These are phyloP conservation scores for Hipposideros larvatus DNA, from an alignment of 2,797 vertebrate species.

Conservation along the genomic window DNA sequence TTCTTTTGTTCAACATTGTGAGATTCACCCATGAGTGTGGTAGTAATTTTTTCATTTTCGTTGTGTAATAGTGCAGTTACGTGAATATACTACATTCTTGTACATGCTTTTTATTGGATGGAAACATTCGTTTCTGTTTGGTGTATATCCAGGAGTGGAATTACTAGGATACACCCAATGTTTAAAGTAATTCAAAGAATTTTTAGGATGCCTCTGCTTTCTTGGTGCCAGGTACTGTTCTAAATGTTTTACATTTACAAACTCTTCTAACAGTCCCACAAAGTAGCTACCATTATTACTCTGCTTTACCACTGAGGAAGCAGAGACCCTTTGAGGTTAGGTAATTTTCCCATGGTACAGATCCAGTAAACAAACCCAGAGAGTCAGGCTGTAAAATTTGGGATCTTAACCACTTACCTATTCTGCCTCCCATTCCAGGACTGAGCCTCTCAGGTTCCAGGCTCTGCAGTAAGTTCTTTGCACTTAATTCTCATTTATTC, in stretches of 20 bases:
- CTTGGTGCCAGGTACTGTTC: neutral
- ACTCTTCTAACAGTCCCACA: neutral
- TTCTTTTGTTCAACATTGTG: slow-evolving; percentile 5
- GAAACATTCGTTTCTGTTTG: slow-evolving; percentile 21
- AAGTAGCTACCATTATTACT: neutral
- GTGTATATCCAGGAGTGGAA: neutral
- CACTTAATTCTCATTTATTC: neutral
- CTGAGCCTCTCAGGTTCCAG: neutral
- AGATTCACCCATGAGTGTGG: neutral
- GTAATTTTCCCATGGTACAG: neutral
- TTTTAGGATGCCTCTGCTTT: neutral
- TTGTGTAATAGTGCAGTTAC: neutral
- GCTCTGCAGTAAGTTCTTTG: neutral
- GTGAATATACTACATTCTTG: neutral
- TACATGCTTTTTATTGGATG: neutral
- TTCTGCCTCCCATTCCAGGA: neutral
- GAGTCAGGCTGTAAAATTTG: neutral
- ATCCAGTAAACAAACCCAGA: neutral
- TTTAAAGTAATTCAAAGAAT: neutral
- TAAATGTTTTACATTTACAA: neutral
- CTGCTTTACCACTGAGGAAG: neutral
- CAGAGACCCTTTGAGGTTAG: neutral
- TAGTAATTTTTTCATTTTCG: slow-evolving; percentile 17
- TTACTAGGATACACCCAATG: neutral
- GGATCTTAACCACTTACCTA: neutral